phyloP scores from a whole-genome alignment of 2,797 vertebrate species.

The Thamnophis elegans region DNA sequence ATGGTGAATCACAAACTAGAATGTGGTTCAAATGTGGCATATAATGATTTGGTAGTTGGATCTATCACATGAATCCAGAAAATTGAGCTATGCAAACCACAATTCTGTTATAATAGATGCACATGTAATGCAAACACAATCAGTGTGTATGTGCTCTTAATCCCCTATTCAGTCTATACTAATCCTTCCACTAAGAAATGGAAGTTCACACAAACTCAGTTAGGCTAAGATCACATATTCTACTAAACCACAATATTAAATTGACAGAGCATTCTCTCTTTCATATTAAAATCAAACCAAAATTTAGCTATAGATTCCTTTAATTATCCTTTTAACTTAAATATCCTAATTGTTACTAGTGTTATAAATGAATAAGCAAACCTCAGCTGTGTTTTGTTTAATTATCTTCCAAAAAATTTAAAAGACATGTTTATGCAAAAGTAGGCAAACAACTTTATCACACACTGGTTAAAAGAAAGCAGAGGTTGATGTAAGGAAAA shows the following conservation, averaged over 20 bases:
- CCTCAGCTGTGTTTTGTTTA: not conserved
- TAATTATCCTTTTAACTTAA: not conserved
- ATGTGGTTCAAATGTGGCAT: not conserved
- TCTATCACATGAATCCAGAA: not conserved
- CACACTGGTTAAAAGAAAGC: not conserved
- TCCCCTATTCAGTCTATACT: not conserved
- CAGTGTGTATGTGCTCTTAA: not conserved
- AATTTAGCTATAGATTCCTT: not conserved
- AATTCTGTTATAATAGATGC: not conserved
- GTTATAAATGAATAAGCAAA: not conserved
- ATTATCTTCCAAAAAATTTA: not conserved
- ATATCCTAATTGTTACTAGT: not conserved
- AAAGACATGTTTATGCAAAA: not conserved
- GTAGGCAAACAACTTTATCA: not conserved
- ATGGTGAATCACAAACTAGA: not conserved
- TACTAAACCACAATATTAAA: not conserved
- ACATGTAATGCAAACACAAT: not conserved
- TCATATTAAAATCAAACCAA: not conserved
- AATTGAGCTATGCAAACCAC: not conserved
- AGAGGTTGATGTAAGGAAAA: not conserved
- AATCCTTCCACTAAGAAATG: not conserved
- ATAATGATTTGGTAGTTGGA: not conserved
- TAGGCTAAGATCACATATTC: not conserved
- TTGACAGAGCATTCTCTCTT: not conserved
- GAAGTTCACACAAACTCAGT: not conserved